Percentiles rank a stretch among this genome's conserved stretches.
phyloP scores from a whole-genome alignment of 2,888 invertebrate species.

The Ctena decussata region DNA sequence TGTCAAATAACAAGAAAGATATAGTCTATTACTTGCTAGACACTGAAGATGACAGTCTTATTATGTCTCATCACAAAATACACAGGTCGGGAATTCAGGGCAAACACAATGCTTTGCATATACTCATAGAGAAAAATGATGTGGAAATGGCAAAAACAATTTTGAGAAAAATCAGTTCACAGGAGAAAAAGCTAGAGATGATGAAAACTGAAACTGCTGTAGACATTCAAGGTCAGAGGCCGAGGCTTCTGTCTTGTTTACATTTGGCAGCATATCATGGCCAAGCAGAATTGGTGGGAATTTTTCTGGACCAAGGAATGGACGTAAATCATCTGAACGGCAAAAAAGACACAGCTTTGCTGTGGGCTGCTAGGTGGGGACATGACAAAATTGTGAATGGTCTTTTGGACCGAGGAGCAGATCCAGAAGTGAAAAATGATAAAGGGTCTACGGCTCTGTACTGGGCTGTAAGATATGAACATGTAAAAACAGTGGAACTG shows the following conservation, averaged over 20 bases:
- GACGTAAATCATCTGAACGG: slow-evolving; percentile 77
- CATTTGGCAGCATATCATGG: slow-evolving; percentile 80
- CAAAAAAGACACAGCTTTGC: slow-evolving; percentile 84
- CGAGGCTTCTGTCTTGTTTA: slow-evolving; percentile 78
- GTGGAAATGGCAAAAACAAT: slow-evolving; percentile 69
- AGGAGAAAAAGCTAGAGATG: slow-evolving; percentile 42
- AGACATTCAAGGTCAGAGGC: slow-evolving; percentile 83
- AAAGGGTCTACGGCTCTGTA: slow-evolving; percentile 85
- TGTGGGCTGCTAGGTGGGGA: slow-evolving; percentile 85
- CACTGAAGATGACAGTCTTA: slow-evolving; percentile 49
- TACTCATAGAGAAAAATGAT: slow-evolving; percentile 77
- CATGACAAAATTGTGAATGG: slow-evolving; percentile 71
- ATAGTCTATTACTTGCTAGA: slow-evolving; percentile 61
- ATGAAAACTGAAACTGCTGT: slow-evolving; percentile 75
- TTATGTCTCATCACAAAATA: slow-evolving; percentile 69
- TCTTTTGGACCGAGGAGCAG: slow-evolving; percentile 73
- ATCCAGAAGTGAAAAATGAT: slow-evolving; percentile 80
- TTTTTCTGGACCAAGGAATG: slow-evolving; percentile 69
- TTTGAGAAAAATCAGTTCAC: slow-evolving; percentile 41
- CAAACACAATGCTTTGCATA: slow-evolving; percentile 81
- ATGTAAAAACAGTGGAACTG: slow-evolving; percentile 74
- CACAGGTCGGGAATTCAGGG: slow-evolving; percentile 69
- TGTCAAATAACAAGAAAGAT: slow-evolving; percentile 63
- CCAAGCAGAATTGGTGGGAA: slow-evolving; percentile 63
- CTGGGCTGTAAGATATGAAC: slow-evolving; percentile 85